Percentiles rank a stretch among this genome's conserved stretches.
Conservation (phyloP, 2,888 invertebrate species). For the Drosophila hamatofila region DNA sequence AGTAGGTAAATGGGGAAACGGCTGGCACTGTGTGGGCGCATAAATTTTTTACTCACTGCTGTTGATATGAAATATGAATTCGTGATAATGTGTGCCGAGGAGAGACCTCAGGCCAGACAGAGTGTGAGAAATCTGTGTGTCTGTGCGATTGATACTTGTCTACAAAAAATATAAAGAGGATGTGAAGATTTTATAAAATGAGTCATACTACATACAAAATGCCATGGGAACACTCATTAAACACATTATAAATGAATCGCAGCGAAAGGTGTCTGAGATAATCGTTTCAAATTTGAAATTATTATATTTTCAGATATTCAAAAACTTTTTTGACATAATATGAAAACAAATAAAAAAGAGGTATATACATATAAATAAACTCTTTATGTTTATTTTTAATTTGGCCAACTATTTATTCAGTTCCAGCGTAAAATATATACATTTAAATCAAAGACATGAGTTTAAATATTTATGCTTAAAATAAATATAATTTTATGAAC, state of each 20-base stretch:
- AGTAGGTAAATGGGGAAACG: conserved; percentile 5
- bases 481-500: too few species aligned
- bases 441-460: too few species aligned
- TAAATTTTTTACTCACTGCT: conserved; percentile 64
- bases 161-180: conserved; percentile 11
- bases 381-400: too few species aligned
- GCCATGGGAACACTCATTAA: conserved; percentile 29
- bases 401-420: too few species aligned
- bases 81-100: conserved; percentile 60
- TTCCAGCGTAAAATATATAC: too few species aligned
- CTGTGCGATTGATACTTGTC: conserved; percentile 39
- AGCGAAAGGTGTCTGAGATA: neutral
- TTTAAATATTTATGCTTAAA: too few species aligned
- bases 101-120: conserved; percentile 6
- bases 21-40: conserved; percentile 65
- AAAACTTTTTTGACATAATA: neutral
- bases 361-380: too few species aligned
- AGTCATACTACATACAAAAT: conserved; percentile 33
- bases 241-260: conserved; percentile 7
- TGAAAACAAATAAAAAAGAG: too few species aligned
- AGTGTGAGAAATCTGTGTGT: conserved; percentile 48
- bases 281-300: neutral
- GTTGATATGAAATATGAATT: conserved; percentile 71
- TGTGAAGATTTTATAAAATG: conserved; percentile 26
- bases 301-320: neutral